Conservation (phyloP, 2,797 vertebrate genomes). For the Chelon labrosus region DNA sequence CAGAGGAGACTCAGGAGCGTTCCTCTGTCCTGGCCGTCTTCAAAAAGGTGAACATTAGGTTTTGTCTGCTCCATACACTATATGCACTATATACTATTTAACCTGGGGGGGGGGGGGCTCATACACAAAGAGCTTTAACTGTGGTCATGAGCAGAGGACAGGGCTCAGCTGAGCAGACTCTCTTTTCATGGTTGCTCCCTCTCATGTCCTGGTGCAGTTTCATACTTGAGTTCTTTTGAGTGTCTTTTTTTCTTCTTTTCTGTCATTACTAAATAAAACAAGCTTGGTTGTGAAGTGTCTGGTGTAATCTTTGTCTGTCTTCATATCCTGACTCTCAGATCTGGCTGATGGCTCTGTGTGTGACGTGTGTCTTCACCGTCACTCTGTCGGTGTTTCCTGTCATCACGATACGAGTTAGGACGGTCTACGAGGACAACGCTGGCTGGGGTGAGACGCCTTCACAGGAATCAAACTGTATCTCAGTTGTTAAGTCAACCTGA, state of each 20-base stretch:
- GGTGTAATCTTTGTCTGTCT: background rate
- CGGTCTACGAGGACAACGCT: slow-evolving; percentile 67
- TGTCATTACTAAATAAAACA: background rate
- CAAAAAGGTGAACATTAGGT: slow-evolving; percentile 82
- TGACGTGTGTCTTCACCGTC: slow-evolving; percentile 90
- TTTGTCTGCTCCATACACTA: background rate
- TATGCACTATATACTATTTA: no score
- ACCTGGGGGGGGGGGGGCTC: no score
- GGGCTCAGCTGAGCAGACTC: background rate
- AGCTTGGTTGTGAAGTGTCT: background rate
- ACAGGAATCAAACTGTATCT: no score
- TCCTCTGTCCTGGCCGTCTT: slow-evolving; percentile 86
- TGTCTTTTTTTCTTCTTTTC: background rate
- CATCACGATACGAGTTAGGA: slow-evolving; percentile 84
- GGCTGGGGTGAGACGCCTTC: slow-evolving; percentile 86
- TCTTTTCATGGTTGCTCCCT: no score
- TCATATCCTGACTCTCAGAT: slow-evolving; percentile 81
- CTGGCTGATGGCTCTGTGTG: slow-evolving; percentile 88
- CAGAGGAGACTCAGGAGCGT: background rate
- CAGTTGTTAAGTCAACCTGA: no score
- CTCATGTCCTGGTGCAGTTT: no score
- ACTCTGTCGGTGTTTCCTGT: slow-evolving; percentile 92
- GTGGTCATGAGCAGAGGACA: background rate
- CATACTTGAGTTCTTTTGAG: no score
- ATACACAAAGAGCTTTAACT: no score